Base-by-base conservation (phyloP, 2,888 invertebrate genomes). In the Xylota segnis region DNA sequence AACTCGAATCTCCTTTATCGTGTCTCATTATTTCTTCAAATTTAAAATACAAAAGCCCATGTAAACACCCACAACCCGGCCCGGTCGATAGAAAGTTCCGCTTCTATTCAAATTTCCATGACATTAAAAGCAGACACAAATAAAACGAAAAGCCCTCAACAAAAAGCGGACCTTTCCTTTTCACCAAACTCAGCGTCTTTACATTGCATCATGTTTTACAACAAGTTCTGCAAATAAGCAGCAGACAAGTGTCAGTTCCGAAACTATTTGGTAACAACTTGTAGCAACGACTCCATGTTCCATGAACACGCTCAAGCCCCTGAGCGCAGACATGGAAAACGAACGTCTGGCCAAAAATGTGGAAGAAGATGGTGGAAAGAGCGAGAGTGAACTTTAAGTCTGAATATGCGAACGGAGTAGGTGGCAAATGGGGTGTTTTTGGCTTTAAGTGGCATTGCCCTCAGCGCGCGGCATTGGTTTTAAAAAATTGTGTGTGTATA, bases 401-500 rank as follows among this genome's bases (percentile, higher is more conserved):
- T 37, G 45, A 47, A 70, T 7, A 56, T 12, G 14, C 10, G 32
- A 12, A 56, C 34, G 34, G 7, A 37, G 61, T 54, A 6, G 68
- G 40, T 27, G 68, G 54, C 40, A 54, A 50, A 10, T 16, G n/a
- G 72, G 58, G 32, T 12, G 37, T 9, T 50, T 58, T 68, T 52
- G 37, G 52, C 52, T 66, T 52, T 37, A 68, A 37, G 32, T 50
- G 61, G 61, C 74, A 65, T 75, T 75, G 74, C 74, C 74, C 74
- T 65, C 45, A 14, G 7, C 34, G 7, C 40, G 54, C 29, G 32
- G 56, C 63, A 65, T 75, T 65, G 74, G 54, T 45, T 74, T 45
- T 54, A 40, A 65, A n/a, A 40, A 56, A 16, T 6, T 12, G 59
- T 45, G 63, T 40, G 4, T 34, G 27, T 72, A 37, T 23, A 16